phyloP scores from a whole-genome alignment of 2,113 vertebrate species.

The Syrrhaptes paradoxus region DNA sequence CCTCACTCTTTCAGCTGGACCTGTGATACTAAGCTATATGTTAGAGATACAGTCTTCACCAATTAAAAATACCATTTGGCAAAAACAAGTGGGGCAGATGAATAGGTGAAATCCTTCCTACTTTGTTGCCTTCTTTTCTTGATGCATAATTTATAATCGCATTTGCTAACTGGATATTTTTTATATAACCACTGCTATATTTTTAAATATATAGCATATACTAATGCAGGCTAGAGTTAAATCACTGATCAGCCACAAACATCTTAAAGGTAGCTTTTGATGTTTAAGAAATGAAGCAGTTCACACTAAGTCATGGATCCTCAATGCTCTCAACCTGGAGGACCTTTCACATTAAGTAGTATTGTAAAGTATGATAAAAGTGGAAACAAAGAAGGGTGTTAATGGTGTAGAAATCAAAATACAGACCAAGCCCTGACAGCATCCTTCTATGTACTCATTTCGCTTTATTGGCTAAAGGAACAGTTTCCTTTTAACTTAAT shows the following conservation, averaged over 20 bases:
- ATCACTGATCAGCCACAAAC: not conserved
- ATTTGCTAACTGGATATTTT: not conserved
- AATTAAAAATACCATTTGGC: not conserved
- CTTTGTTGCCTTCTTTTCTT: not conserved
- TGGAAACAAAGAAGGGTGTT: not conserved
- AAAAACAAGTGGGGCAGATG: not conserved
- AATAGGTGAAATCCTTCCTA: not conserved
- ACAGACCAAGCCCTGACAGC: not conserved
- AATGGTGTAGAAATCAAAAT: not conserved
- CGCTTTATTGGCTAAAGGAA: not conserved
- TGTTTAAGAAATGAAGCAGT: not conserved
- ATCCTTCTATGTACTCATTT: not conserved
- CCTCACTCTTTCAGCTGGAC: not conserved
- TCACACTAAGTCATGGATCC: fast-evolving
- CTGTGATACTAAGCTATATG: not conserved
- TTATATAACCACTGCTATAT: not conserved
- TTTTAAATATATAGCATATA: not conserved
- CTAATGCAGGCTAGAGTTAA: not conserved
- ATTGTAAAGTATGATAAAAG: not conserved
- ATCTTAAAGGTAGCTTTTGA: not conserved
- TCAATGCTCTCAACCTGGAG: not conserved
- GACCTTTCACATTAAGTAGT: not conserved
- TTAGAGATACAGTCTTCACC: not conserved
- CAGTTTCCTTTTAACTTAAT: slow-evolving; percentile 30
- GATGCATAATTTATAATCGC: not conserved